These are phyloP conservation scores for Beris chalybata DNA, from an alignment of 2,888 invertebrate species.

Conservation along the genomic window DNA sequence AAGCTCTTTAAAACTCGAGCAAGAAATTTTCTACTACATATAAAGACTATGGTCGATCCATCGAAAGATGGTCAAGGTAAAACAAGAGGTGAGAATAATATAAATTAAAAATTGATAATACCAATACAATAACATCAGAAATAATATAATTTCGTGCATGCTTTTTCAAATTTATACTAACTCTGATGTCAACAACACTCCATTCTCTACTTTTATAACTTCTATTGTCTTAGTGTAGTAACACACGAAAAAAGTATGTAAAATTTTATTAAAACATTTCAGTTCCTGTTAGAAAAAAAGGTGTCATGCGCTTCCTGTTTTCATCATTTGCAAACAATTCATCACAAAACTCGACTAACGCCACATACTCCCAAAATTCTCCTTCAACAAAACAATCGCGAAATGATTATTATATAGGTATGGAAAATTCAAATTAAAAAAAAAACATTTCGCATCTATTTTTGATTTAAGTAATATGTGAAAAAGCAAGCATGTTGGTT, in stretches of 20 bases:
- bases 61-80: slow-evolving; percentile 62
- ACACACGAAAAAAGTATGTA: slow-evolving; percentile 4
- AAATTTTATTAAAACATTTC: slow-evolving; percentile 41
- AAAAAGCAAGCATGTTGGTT: slow-evolving; percentile 36
- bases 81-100: slow-evolving; percentile 49
- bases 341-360: slow-evolving; percentile 46
- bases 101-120: not conserved
- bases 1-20: slow-evolving; percentile 77
- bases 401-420: slow-evolving; percentile 48
- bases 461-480: slow-evolving; percentile 27
- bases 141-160: slow-evolving; percentile 32
- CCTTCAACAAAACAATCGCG: slow-evolving; percentile 45
- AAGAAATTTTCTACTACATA: slow-evolving; percentile 77
- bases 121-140: not conserved
- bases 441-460: slow-evolving; percentile 23
- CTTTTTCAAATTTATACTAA: slow-evolving; percentile 34
- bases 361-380: slow-evolving; percentile 45
- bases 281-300: slow-evolving; percentile 49
- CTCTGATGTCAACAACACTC: not conserved
- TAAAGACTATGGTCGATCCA: slow-evolving; percentile 69
- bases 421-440: slow-evolving; percentile 34
- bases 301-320: slow-evolving; percentile 47
- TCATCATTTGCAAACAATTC: slow-evolving; percentile 47
- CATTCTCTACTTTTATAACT: slow-evolving; percentile 2
- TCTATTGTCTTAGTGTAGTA: not conserved